Evolutionary conservation across 2,797 vertebrate species (phyloP), one percentile per base, ranked within the genome.

Genomic region (Hippoglossus hippoglossus): DNA sequence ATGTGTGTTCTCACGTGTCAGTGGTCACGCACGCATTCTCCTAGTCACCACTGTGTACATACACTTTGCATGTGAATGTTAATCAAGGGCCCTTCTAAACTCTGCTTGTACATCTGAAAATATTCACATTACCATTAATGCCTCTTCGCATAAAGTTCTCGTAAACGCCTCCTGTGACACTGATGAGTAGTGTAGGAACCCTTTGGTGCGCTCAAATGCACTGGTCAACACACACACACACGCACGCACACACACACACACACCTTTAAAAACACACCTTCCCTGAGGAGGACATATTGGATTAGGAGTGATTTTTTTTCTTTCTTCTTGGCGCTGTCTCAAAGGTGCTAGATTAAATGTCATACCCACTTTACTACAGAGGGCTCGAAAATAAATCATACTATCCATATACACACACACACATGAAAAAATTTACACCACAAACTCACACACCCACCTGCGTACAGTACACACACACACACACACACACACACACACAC

Each of bases 321-420:
- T 84, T 85, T 80, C 67, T 5, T 57, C 75, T 82, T 80, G 85
- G 84, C 84, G 81, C 47, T 26, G 36, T 89, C 85, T 89, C 87
- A 83, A 83, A 86, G 87, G 88, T 84, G 86, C 89, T 88, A 92
- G 91, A 93, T 93, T 93, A 94, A 94, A 94, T 91, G 92, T 85
- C 91, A 92, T 92, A 90, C 85, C 82, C 91, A 90, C 88, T 94
- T 94, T 92, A 92, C 84, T 75, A 87, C 78, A 91, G 89, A 90
- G 87, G 80, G 71, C 87, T 87, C 15, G 58, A 79, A 86, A 91
- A 91, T 91, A 92, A 91, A 91, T 93, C 91, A 92, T 87, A 80
- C 84, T 67, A 73, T 87, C 82, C 71, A 84, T 79, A 88, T 44
- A 82, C 74, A 71, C 74, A 71, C 74, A 71, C 50, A 60, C 28